Conservation (phyloP, 53 echinoderm and acorn worm genomes). For the Echinarachnius parma region DNA sequence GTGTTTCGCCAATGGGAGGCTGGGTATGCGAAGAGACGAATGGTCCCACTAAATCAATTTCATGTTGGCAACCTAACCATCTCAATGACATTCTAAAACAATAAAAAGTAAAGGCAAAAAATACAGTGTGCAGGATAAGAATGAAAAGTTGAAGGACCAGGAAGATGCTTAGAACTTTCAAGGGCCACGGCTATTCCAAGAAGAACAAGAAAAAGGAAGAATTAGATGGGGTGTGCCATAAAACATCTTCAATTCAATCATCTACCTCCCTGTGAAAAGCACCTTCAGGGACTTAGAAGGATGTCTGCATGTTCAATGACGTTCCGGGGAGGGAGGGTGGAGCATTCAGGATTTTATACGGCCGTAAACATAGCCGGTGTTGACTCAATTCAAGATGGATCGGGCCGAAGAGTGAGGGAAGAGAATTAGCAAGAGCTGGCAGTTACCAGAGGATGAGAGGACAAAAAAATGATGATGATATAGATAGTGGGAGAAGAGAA, state of each 20-base stretch:
- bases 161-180: too few species aligned
- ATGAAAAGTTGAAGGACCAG: too few species aligned
- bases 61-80: constrained; percentile 26
- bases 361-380: constrained; percentile 40
- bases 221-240: too few species aligned
- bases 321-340: too few species aligned
- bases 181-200: too few species aligned
- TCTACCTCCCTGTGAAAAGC: too few species aligned
- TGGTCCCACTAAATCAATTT: constrained; percentile 46
- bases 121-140: not conserved
- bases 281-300: too few species aligned
- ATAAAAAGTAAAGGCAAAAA: not conserved
- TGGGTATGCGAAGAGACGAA: constrained; percentile 7
- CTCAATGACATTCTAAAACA: constrained; percentile 1
- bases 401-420: constrained; percentile 14
- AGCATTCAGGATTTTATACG: constrained; percentile 35
- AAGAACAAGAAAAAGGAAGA: too few species aligned
- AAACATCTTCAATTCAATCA: too few species aligned
- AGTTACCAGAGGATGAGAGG: not conserved
- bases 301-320: too few species aligned
- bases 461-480: not conserved
- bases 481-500: not conserved
- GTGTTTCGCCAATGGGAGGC: constrained; percentile 16
- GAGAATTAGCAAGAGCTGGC: not conserved
- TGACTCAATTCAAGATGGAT: constrained; percentile 38